Evolutionary conservation across 2,113 vertebrate species (phyloP), one percentile per base, ranked within the genome.

Genomic region (Halcyon malimbica): DNA sequence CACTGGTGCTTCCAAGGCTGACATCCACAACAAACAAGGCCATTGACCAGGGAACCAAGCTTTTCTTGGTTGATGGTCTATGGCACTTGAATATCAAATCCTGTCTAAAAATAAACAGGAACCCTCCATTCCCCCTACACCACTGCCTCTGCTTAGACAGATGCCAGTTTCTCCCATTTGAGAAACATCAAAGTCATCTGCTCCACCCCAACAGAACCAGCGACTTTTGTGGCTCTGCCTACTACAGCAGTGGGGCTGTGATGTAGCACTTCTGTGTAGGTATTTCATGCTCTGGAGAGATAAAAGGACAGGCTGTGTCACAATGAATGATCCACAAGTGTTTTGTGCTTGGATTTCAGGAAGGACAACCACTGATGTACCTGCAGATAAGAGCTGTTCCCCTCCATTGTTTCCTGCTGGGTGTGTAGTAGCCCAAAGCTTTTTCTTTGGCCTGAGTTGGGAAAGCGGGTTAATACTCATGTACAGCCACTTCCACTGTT

Each of bases 1-100:
- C 35, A 35, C 56, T 39, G 68, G 16, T 20, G 35, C 46, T 78
- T 23, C 63, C 50, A 54, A 87, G 80, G 65, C 69, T 78, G 31
- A 44, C 91, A 87, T 54, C 87, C 86, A 94, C 91, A 95, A 89
- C 83, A 95, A 96, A 91, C 91, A 93, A 7, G 11, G 63, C 54
- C 29, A 6, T 39, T 0, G 11, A 46, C 9, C 39, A 13, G 74
- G 88, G 39, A 89, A 57, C 71, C 42, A 48, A 16, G 51, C 70
- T 77, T 17, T 19, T 39, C 60, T 91, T 88, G 79, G 37, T 65
- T 31, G 46, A 25, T 65, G 60, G 19, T 41, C 53, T 17, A 5
- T 56, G 75, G 33, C 75, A 78, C 89, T 64, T 69, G 80, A 9
- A 69, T 2, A 12, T 62, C 77, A 77, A 92, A 65, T 65, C 33